phyloP scores from a whole-genome alignment of 2,113 vertebrate species.

The Chionomys nivalis region DNA sequence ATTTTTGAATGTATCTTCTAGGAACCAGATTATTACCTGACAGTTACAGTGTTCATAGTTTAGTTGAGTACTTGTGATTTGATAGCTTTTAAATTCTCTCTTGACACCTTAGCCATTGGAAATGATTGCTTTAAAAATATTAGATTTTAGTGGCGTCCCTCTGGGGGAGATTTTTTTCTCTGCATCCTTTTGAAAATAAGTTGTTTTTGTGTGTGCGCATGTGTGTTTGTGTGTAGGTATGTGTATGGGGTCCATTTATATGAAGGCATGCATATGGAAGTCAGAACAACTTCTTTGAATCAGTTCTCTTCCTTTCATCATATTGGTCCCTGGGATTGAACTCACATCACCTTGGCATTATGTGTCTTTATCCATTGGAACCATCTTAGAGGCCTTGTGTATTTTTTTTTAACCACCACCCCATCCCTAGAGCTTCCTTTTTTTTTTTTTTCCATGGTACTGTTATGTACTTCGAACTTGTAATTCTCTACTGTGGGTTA shows the following conservation, averaged over 20 bases:
- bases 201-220: not conserved
- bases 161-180: not conserved
- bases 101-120: not conserved
- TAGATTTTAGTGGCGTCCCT: not conserved
- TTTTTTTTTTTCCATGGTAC: conserved; percentile 39
- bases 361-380: not conserved
- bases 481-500: not conserved
- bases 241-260: not conserved
- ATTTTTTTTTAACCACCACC: not conserved
- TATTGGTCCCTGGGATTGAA: not conserved
- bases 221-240: not conserved
- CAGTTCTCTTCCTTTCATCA: not conserved
- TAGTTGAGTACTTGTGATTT: not conserved
- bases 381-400: not conserved
- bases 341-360: not conserved
- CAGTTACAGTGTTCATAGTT: not conserved
- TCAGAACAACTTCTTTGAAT: not conserved
- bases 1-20: not conserved
- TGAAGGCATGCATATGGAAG: not conserved
- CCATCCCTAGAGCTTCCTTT: no score
- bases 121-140: conserved; percentile 7
- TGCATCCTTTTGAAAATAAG: not conserved
- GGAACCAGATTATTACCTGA: not conserved
- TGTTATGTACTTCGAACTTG: not conserved
- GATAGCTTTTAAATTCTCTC: not conserved